phyloP scores from a whole-genome alignment of 2,888 invertebrate species.

The Pollenia angustigena region DNA sequence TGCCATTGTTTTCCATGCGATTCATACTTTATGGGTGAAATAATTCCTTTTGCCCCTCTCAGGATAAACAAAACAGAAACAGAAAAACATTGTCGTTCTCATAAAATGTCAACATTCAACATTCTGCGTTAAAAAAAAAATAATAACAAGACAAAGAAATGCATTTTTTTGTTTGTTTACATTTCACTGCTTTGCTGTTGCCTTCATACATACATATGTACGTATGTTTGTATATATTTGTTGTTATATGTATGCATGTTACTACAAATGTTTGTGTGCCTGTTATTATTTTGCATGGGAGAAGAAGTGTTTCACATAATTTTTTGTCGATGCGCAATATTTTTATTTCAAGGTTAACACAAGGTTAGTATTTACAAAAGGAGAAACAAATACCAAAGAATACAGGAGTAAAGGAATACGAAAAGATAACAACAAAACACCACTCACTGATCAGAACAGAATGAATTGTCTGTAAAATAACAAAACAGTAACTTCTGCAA shows the following conservation, averaged over 20 bases:
- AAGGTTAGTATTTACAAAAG: slow-evolving; percentile 56
- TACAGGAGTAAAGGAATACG: slow-evolving; percentile 35
- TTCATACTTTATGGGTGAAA: too few relatives aligned
- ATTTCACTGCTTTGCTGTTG: background rate
- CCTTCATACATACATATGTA: background rate
- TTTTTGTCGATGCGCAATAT: slow-evolving; percentile 57
- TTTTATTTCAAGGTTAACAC: slow-evolving; percentile 67
- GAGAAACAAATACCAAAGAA: slow-evolving; percentile 27
- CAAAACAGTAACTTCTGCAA: background rate
- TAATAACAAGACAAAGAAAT: slow-evolving; percentile 44
- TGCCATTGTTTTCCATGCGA: too few relatives aligned
- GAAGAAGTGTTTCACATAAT: slow-evolving; percentile 1
- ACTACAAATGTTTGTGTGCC: background rate
- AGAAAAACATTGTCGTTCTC: background rate
- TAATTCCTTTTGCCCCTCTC: too few relatives aligned
- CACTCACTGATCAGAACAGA: slow-evolving; percentile 11
- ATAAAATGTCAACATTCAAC: background rate
- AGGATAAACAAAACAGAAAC: background rate
- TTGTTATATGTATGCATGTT: background rate
- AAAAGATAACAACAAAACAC: slow-evolving; percentile 16
- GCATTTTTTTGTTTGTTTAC: slow-evolving; percentile 39
- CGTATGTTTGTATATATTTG: background rate
- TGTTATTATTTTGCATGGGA: background rate
- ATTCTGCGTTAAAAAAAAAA: slow-evolving; percentile 29
- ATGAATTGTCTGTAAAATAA: background rate